Evolutionary conservation across 2,888 invertebrate genomes (phyloP).

Genomic region (Chrysopilus asiliformis): DNA sequence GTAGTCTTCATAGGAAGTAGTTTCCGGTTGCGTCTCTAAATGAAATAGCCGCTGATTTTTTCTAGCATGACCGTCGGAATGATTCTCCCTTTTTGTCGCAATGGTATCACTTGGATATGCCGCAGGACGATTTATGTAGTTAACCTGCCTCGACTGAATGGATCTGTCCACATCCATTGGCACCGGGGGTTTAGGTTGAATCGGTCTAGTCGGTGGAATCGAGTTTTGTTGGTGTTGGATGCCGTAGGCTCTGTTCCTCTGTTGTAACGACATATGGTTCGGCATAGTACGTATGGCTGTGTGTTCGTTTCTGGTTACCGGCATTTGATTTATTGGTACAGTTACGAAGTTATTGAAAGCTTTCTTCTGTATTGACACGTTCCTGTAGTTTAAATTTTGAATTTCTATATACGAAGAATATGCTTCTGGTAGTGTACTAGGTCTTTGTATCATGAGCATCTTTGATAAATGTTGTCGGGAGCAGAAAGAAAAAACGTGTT

Average conservation of each 20-base stretch:
- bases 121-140: constrained; percentile 11
- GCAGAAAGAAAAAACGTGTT: too few species aligned
- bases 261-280: background rate
- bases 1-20: background rate
- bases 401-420: constrained; percentile 5
- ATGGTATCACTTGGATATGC: too few species aligned
- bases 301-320: background rate
- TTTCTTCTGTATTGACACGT: background rate
- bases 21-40: background rate
- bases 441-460: constrained; percentile 6
- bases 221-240: background rate
- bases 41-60: too few species aligned
- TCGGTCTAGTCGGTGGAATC: constrained; percentile 1
- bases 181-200: constrained; percentile 3
- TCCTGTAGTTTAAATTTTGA: constrained; percentile 5
- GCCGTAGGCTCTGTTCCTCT: background rate
- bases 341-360: background rate
- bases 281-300: background rate
- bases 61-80: too few species aligned
- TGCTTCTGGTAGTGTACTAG: constrained; percentile 3
- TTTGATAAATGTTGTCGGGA: constrained; percentile 3
- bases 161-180: constrained; percentile 8
- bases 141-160: constrained; percentile 4
- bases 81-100: background rate
- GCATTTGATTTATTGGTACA: background rate